A percentile compares a stretch with the other conserved stretches of the same genome.
Evolutionary conservation across 2,888 invertebrate species (phyloP).

Genomic region (Ceraclea dissimilis): DNA sequence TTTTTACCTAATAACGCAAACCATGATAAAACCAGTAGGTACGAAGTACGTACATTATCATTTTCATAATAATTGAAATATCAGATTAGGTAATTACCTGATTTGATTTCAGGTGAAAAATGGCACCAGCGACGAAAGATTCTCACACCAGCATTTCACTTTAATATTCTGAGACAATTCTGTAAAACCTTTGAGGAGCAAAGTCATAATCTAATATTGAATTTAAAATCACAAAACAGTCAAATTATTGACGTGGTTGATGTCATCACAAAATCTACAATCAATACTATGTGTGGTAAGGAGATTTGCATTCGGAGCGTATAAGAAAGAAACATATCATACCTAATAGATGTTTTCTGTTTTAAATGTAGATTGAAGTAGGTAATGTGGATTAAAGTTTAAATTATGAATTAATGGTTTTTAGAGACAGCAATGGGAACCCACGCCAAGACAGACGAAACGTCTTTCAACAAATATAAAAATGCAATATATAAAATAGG

Average conservation of each 20-base stretch:
- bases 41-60: no score
- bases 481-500: not conserved
- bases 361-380: no score
- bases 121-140: conserved; percentile 55
- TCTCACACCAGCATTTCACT: conserved; percentile 59
- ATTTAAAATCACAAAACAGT: conserved; percentile 27
- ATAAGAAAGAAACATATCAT: no score
- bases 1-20: no score
- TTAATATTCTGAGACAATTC: conserved; percentile 48
- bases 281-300: conserved; percentile 49
- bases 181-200: conserved; percentile 34
- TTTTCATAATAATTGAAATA: no score
- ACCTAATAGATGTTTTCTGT: no score
- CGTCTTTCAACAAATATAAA: not conserved
- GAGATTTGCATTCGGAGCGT: no score
- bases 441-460: not conserved
- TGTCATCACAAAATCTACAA: conserved; percentile 42
- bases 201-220: conserved; percentile 32
- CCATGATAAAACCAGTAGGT: no score
- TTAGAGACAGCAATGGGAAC: conserved; percentile 8
- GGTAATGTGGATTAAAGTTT: no score
- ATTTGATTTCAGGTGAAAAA: conserved; percentile 47
- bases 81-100: no score
- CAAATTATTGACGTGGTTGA: conserved; percentile 39
- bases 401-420: not conserved